Conservation (phyloP, 1,140 invertebrate genomes). For the Drosophila santomea region DNA sequence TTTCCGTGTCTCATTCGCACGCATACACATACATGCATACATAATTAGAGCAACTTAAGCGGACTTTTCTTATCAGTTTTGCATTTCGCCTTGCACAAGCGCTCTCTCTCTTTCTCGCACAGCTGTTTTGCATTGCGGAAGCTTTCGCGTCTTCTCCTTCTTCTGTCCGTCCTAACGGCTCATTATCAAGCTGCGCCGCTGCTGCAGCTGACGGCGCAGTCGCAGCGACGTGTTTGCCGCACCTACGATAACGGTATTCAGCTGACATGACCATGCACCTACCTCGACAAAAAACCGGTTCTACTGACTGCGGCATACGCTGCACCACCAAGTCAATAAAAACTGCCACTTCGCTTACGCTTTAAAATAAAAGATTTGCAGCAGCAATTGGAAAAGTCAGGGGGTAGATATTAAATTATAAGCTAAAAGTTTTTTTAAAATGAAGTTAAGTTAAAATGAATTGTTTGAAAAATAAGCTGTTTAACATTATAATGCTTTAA, state of each 20-base stretch:
- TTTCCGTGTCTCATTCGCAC: conserved; percentile 15
- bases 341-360: no score
- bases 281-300: conserved; percentile 25
- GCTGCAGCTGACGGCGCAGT: conserved; percentile 34
- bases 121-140: conserved; percentile 73
- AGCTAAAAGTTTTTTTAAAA: no score
- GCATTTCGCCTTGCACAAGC: conserved; percentile 54
- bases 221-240: conserved; percentile 69
- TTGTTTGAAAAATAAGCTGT: no score
- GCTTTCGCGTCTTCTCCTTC: conserved; percentile 59
- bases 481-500: no score
- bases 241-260: conserved; percentile 81
- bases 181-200: conserved; percentile 63
- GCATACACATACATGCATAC: conserved; percentile 18
- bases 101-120: conserved; percentile 18
- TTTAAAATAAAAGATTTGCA: no score
- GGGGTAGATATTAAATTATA: no score
- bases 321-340: background rate
- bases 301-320: conserved; percentile 12
- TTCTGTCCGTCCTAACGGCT: conserved; percentile 63
- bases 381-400: no score
- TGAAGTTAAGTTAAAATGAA: no score
- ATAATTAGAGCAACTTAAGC: conserved; percentile 25
- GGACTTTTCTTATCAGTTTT: conserved; percentile 51
- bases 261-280: conserved; percentile 57